phyloP scores from a whole-genome alignment of 53 echinoderm and acorn worm genomes.

The Apostichopus leukothele region DNA sequence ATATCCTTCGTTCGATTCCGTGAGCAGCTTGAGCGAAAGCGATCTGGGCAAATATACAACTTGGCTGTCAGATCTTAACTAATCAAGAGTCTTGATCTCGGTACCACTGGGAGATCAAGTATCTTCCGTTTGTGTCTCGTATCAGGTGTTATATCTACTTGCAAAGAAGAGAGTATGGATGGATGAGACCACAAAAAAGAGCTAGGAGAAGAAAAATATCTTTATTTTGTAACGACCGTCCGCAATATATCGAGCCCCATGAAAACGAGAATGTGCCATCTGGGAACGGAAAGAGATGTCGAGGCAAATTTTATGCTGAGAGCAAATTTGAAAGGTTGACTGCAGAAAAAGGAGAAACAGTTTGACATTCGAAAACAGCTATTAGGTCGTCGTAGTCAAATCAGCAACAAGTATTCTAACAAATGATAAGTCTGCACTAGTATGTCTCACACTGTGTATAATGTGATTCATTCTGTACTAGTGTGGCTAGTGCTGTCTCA shows the following conservation, averaged over 20 bases:
- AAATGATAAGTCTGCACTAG: too few relatives aligned
- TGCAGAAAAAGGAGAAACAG: too few relatives aligned
- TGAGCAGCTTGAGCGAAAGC: background rate
- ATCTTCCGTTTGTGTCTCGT: background rate
- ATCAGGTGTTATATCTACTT: background rate
- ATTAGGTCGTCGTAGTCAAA: too few relatives aligned
- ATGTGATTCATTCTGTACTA: too few relatives aligned
- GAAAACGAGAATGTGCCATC: background rate
- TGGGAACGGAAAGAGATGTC: background rate
- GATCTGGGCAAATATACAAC: constrained; percentile 9
- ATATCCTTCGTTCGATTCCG: too few relatives aligned
- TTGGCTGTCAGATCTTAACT: constrained; percentile 21
- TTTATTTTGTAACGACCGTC: background rate
- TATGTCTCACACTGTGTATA: too few relatives aligned
- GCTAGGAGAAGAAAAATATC: background rate
- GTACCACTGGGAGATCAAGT: constrained; percentile 22
- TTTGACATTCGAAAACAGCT: too few relatives aligned
- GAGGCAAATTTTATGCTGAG: background rate
- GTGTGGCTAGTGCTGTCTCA: too few relatives aligned
- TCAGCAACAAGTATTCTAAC: too few relatives aligned
- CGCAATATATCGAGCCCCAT: background rate
- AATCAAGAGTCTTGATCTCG: constrained; percentile 20
- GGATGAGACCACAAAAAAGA: background rate
- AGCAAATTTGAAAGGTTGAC: background rate
- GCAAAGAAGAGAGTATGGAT: background rate